Base-by-base conservation (phyloP, 2,888 invertebrate species). In the Eledone cirrhosa region DNA sequence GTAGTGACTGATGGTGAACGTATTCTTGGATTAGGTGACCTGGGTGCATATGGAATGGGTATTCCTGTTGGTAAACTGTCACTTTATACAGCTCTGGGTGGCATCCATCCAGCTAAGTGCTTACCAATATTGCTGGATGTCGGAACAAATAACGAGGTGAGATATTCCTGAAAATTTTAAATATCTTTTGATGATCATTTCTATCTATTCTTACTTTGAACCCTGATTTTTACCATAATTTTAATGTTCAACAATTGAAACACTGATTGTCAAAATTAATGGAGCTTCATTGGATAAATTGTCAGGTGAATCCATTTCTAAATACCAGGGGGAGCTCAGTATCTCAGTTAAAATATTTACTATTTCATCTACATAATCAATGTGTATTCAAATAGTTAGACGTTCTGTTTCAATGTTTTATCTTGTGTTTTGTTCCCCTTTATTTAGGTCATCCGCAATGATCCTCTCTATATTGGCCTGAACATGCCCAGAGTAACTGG, bases 1-100 rank as follows among this genome's bases (percentile, higher is more conserved):
- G 97, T 97, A 16, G 98, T 99, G 67, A 99, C 99, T 0, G 99
- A 99, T 90, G 99, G 99, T 24, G 99, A 99, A 91, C 93, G 99
- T 79, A 99, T 99, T 90, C 92, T 99, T 79, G 99, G 99, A 7
- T 93, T 99, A 78, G 99, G 99, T 3, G 99, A 99, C 92, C 93
- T 99, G 83, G 99, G 99, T 13, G 97, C 96, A 5, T 95, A 96
- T 90, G 99, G 99, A 19, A 99, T 99, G 98, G 99, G 99, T 80
- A 99, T 99, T 88, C 99, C 99, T 0, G 95, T 98, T 67, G 99
- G 99, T 82, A 99, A 99, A 92, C 92, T 99, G 84, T 94, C 98
- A 5, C 93, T 99, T 14, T 99, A 99, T 92, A 98, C 99, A 7
- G 99, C 98, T 0, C 92, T 99, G 80, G 99, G 97, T 33, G 98